Evolutionary conservation across 2,888 invertebrate species (phyloP), one percentile per base, ranked within the genome.

Genomic region (Epinotia ramella): DNA sequence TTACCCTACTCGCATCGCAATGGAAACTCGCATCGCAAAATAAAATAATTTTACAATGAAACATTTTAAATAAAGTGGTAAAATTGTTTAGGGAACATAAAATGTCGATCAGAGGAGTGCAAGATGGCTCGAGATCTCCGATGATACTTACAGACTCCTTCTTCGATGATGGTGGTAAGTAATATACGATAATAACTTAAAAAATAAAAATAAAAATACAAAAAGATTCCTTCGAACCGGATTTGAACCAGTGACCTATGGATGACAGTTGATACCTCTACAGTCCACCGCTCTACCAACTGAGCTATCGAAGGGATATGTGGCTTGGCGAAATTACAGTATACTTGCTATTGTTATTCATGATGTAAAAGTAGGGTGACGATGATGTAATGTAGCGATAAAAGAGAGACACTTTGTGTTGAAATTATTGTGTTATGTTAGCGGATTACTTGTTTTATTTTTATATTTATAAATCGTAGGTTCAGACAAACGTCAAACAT

Each of bases 191-290:
- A 49, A 64, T 16, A 59, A 63, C 18, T 2, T 9, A n/a, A 44
- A 62, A 73, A 44, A 64, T 44, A 11, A n/a, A 60, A n/a, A n/a
- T n/a, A n/a, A n/a, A n/a, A 71, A 77, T 18, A 60, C 74, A 86
- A 86, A 89, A 85, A 84, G 53, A 78, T 59, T 95, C 95, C 95
- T 94, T 95, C 95, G 95, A 95, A 94, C 95, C 94, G 95, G 95
- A 95, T 95, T 95, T 95, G 95, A 95, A 95, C 95, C 95, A 95
- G 95, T 94, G 95, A 95, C 95, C 95, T 95, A 95, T 95, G 95
- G 95, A 95, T 95, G 62, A 78, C 95, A 85, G 56, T 49, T 24
- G 40, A 49, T 59, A 76, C 77, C 77, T 73, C 79, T 80, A 79
- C 80, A 79, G 79, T 79, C 80, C 79, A 80, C 80, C 80, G 80